phyloP scores from a whole-genome alignment of 2,888 invertebrate species.

The Lamellibrachia satsuma region DNA sequence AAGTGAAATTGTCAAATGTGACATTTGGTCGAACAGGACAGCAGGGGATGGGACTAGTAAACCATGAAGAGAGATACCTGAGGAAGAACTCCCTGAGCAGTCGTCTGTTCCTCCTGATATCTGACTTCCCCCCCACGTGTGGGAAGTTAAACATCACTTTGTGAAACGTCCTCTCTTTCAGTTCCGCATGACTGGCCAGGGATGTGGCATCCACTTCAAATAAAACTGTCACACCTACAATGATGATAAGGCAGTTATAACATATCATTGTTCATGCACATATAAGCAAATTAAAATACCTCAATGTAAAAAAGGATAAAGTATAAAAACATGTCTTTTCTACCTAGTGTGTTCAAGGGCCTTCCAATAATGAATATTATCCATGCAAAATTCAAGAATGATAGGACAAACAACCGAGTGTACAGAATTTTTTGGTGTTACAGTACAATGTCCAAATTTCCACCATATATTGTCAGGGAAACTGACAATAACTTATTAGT shows the following conservation, averaged over 20 bases:
- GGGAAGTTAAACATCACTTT: slow-evolving; percentile 74
- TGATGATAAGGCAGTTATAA: not conserved
- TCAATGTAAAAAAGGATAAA: not conserved
- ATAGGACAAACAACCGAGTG: too few relatives aligned
- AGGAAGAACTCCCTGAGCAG: slow-evolving; percentile 69
- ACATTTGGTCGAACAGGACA: not conserved
- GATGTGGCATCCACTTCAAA: slow-evolving; percentile 70
- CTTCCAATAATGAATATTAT: too few relatives aligned
- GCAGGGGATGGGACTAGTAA: not conserved
- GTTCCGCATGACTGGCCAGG: slow-evolving; percentile 56
- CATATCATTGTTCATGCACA: not conserved
- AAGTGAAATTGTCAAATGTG: too few relatives aligned
- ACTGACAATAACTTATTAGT: too few relatives aligned
- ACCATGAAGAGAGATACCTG: slow-evolving; percentile 46
- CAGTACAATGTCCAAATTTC: too few relatives aligned
- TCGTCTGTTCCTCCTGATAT: slow-evolving; percentile 70
- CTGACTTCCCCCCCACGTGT: slow-evolving; percentile 73
- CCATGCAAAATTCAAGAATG: too few relatives aligned
- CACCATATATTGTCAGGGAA: too few relatives aligned
- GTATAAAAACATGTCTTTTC: not conserved
- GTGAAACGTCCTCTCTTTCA: slow-evolving; percentile 61
- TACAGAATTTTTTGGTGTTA: too few relatives aligned
- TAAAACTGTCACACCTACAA: slow-evolving; percentile 68
- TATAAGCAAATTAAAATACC: not conserved
- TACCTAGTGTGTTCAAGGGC: too few relatives aligned